These are phyloP conservation scores for Pasiphila rectangulata DNA, from an alignment of 2,888 invertebrate species.

Conservation along the genomic window DNA sequence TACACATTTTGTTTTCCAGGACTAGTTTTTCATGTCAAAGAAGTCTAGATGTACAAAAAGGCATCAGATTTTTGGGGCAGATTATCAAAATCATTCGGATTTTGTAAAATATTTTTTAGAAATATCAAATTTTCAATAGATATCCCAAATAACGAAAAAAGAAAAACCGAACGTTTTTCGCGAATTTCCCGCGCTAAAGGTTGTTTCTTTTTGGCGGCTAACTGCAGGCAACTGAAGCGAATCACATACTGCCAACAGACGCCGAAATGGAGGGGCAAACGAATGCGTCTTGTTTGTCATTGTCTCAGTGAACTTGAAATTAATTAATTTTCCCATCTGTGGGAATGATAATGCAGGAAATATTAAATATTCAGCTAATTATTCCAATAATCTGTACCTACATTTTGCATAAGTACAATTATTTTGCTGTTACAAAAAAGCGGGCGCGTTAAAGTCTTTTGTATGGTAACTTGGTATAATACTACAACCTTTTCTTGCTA, in stretches of 20 bases:
- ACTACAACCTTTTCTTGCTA: too few species aligned
- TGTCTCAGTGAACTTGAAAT: constrained; percentile 19
- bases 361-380: neutral
- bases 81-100: too few species aligned
- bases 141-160: too few species aligned
- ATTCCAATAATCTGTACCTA: neutral
- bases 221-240: constrained; percentile 10
- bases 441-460: constrained; percentile 5
- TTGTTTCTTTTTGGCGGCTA: constrained; percentile 18
- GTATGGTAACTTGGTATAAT: neutral
- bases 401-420: too few species aligned
- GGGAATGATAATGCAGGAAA: constrained; percentile 14
- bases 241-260: constrained; percentile 9
- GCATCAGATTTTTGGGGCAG: too few species aligned
- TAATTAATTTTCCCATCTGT: constrained; percentile 11
- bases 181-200: neutral
- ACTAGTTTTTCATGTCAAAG: too few species aligned
- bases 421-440: neutral
- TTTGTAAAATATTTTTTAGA: too few species aligned
- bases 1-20: too few species aligned
- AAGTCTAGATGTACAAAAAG: too few species aligned
- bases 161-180: neutral
- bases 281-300: constrained; percentile 11
- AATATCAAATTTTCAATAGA: too few species aligned
- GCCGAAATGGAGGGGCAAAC: constrained; percentile 17